Conservation (phyloP, 2,888 invertebrate species). For the Drosophila paranaensis region DNA sequence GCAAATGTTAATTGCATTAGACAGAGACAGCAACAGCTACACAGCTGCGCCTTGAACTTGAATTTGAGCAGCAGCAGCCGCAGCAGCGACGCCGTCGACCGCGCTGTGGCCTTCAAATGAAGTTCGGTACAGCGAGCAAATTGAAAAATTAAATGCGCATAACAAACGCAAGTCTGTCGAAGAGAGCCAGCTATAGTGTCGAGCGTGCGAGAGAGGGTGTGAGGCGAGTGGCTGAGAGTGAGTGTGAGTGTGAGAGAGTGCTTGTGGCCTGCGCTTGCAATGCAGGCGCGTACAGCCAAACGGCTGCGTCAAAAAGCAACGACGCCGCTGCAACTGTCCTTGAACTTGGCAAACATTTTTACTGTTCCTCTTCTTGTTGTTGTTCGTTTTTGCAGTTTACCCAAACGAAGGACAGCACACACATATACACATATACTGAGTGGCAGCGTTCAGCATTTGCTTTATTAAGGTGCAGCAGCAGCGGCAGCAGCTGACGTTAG, state of each 20-base stretch:
- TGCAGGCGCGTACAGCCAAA: constrained; percentile 67
- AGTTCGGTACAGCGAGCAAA: constrained; percentile 63
- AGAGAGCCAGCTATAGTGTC: constrained; percentile 12
- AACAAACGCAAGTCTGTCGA: constrained; percentile 47
- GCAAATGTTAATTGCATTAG: constrained; percentile 55
- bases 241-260: constrained; percentile 13
- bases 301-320: constrained; percentile 69
- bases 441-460: constrained; percentile 48
- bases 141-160: constrained; percentile 62
- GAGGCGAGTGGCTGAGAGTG: constrained; percentile 1
- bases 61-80: constrained; percentile 29
- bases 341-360: constrained; percentile 71
- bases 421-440: constrained; percentile 5
- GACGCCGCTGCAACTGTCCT: constrained; percentile 71
- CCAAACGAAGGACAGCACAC: constrained; percentile 48
- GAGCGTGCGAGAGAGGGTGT: background rate
- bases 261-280: constrained; percentile 28
- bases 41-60: constrained; percentile 60
- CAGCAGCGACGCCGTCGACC: constrained; percentile 26
- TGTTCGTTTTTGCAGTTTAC: constrained; percentile 22
- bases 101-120: constrained; percentile 63
- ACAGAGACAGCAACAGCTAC: constrained; percentile 29
- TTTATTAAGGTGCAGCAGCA: constrained; percentile 44
- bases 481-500: constrained; percentile 23
- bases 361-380: background rate